phyloP scores from a whole-genome alignment of 2,113 vertebrate genomes.

The Hemibagrus wyckioides region DNA sequence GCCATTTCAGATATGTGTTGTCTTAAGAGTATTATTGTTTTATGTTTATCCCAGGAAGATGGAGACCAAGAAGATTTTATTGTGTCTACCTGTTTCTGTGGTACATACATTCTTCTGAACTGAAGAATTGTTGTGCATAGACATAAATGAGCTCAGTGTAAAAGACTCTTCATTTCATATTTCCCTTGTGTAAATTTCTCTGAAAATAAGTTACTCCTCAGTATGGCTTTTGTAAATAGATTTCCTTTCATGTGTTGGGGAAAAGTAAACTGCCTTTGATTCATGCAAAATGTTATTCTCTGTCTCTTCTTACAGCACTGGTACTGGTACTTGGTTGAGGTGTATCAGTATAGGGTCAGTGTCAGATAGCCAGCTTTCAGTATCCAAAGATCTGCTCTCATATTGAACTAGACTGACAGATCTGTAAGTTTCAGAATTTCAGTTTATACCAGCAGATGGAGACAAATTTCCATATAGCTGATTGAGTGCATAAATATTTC shows the following conservation, averaged over 20 bases:
- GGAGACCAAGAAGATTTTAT: slow-evolving; percentile 47
- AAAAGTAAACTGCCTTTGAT: slow-evolving; percentile 53
- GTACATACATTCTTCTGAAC: slow-evolving; percentile 50
- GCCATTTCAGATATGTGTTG: slow-evolving; percentile 48
- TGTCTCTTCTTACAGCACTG: slow-evolving; percentile 6
- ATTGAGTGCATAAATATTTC: not conserved
- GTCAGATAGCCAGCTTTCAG: not conserved
- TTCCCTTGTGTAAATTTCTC: slow-evolving; percentile 43
- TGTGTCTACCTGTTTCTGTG: slow-evolving; percentile 52
- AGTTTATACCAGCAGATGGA: not conserved
- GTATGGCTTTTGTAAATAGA: slow-evolving; percentile 36
- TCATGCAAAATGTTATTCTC: slow-evolving; percentile 7
- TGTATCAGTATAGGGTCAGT: not conserved
- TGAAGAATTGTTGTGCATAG: slow-evolving; percentile 50
- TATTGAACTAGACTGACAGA: not conserved
- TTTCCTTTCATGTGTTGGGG: slow-evolving; percentile 49
- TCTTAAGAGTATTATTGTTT: slow-evolving; percentile 53
- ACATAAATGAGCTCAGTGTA: slow-evolving; percentile 40
- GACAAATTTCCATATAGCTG: not conserved
- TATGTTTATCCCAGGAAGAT: slow-evolving; percentile 29
- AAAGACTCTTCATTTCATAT: slow-evolving; percentile 47
- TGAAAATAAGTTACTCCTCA: slow-evolving; percentile 34
- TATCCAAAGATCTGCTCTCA: not conserved
- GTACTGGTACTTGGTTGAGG: no score
- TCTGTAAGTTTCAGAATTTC: not conserved